Conservation (phyloP, 2,797 vertebrate genomes). For the Pachyuromys duprasi region DNA sequence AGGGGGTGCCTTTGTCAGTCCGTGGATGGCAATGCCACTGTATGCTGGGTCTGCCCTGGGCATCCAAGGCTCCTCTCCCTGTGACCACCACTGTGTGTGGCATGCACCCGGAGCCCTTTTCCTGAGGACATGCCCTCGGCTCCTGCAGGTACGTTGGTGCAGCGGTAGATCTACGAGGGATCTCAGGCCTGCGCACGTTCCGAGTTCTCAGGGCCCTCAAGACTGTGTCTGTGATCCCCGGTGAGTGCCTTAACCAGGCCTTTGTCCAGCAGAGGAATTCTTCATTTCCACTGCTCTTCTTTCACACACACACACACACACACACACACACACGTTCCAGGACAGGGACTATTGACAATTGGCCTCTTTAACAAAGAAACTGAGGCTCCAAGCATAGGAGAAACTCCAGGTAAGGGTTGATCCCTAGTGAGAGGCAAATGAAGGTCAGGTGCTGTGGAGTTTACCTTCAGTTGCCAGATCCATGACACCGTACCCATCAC, state of each 20-base stretch:
- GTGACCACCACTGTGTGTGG: background rate
- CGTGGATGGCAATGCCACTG: background rate
- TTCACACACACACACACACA: background rate
- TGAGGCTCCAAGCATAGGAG: background rate
- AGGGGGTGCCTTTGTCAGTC: background rate
- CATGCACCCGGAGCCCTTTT: background rate
- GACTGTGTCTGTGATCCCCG: constrained; percentile 97
- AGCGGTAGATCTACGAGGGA: constrained; percentile 89
- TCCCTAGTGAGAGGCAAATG: background rate
- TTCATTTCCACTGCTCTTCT: background rate
- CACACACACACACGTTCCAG: background rate
- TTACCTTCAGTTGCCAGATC: background rate
- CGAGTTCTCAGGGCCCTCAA: constrained; percentile 96
- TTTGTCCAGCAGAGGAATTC: background rate
- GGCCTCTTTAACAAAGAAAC: background rate
- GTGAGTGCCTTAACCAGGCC: constrained; percentile 86
- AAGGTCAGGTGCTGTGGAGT: too few relatives aligned
- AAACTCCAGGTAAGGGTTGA: background rate
- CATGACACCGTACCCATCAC: background rate
- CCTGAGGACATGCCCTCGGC: constrained; percentile 69
- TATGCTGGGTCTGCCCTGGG: background rate
- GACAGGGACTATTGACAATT: background rate
- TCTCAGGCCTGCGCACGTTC: constrained; percentile 95
- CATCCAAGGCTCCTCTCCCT: background rate
- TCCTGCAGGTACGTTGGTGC: constrained; percentile 91